Base-by-base conservation (phyloP, 2,113 vertebrate genomes). In the Empidonax alnorum region DNA sequence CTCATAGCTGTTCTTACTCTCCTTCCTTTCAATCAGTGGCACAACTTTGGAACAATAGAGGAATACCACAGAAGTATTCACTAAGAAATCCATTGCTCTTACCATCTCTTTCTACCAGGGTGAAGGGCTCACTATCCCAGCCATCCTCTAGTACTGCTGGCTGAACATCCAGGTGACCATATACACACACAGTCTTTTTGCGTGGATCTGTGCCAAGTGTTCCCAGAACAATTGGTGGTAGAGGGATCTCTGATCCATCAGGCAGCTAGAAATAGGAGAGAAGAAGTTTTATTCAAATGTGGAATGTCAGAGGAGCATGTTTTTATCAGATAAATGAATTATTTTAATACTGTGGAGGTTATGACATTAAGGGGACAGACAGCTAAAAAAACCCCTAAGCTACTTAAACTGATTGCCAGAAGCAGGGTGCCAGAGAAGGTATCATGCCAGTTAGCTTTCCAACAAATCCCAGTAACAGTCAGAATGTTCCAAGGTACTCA, bases 121-220 rank as follows among this genome's bases (percentile, higher is more conserved):
- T 99, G 96, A 99, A 99, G 55, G 99, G 99, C 63, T 99, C 99
- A 0, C 99, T 99, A 53, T 99, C 99, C 99, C 99, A 99, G 79
- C 99, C 99, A 0, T 99, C 99, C 7, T 98, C 96, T 13, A 99
- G 84, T 20, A 93, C 96, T 1, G 99, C 99, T 8, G 99, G 99
- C 91, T 99, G 99, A 58, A 99, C 99, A 23, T 99, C 99, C 72
- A 99, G 97, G 76, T 99, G 99, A 14, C 99, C 99, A 0, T 99
- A 99, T 4, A 99, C 97, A 66, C 99, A 99, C 50, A 99, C 98
- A 0, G 98, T 99, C 94, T 99, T 99, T 97, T 99, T 99, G 59
- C 5, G 12, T 1, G 99, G 98, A 96, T 99, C 98, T 1, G 98
- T 98, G 41, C 99, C 99, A 72, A 99, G 95, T 7, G 76, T 96